phyloP scores from a whole-genome alignment of 1,140 invertebrate genomes.

The Sycophila sp. region DNA sequence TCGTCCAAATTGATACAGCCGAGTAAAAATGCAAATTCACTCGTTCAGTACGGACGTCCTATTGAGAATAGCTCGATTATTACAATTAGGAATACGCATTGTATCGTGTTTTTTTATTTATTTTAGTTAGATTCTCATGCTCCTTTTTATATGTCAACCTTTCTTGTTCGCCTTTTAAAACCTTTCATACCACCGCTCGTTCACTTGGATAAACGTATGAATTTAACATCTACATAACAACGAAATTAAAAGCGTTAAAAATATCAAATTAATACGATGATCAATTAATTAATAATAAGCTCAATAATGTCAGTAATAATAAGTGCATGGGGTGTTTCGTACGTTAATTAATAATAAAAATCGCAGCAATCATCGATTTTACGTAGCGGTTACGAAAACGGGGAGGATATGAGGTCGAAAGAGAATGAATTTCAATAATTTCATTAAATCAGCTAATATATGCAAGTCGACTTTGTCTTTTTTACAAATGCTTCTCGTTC shows the following conservation, averaged over 20 bases:
- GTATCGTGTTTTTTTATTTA: constrained; percentile 3
- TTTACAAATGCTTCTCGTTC: too few species aligned
- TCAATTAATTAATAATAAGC: constrained; percentile 39
- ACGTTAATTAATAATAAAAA: constrained; percentile 43
- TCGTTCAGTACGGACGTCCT: neutral
- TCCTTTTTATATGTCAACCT: too few species aligned
- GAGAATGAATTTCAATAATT: constrained; percentile 10
- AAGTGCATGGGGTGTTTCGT: neutral
- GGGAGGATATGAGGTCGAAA: neutral
- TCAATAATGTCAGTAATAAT: constrained; percentile 40
- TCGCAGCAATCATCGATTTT: constrained; percentile 6
- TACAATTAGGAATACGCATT: constrained; percentile 16
- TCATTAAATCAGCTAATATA: neutral
- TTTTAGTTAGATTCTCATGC: neutral
- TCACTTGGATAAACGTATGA: too few species aligned
- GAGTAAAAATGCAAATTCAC: neutral
- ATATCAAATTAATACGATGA: neutral
- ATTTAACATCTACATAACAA: too few species aligned
- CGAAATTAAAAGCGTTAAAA: neutral
- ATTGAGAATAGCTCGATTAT: constrained; percentile 11
- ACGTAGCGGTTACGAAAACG: neutral
- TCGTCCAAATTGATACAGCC: neutral
- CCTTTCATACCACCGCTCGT: too few species aligned
- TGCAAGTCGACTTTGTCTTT: neutral
- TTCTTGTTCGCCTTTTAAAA: too few species aligned